These are phyloP conservation scores for Tupiocoris notatus DNA, from an alignment of 2,888 invertebrate genomes.

Conservation along the genomic window DNA sequence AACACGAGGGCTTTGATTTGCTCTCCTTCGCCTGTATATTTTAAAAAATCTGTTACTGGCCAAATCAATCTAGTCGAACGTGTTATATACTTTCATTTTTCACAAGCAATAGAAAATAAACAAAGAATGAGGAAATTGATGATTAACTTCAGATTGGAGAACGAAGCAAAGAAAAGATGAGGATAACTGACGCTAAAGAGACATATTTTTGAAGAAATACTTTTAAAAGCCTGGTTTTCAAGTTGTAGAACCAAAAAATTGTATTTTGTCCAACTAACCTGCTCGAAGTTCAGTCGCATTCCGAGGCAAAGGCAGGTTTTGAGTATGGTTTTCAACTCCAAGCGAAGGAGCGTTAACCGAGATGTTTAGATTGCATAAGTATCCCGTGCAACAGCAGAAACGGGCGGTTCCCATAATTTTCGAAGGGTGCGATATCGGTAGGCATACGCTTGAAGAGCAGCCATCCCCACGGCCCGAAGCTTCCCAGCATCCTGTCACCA, in stretches of 20 bases:
- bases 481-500: constrained; percentile 56
- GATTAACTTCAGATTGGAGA: no score
- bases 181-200: no score
- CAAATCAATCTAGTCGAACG: not conserved
- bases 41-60: no score
- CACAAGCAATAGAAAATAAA: no score
- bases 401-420: constrained; percentile 64
- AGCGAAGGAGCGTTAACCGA: constrained; percentile 25
- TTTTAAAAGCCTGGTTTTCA: no score
- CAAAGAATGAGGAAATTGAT: no score
- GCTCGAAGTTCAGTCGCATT: constrained; percentile 1
- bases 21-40: constrained; percentile 37
- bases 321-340: constrained; percentile 20
- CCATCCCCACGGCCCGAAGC: constrained; percentile 54
- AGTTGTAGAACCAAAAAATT: no score
- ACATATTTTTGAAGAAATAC: no score
- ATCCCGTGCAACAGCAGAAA: constrained; percentile 81
- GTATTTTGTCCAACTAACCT: no score
- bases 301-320: not conserved
- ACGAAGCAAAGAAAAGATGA: no score
- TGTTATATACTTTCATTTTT: no score
- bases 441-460: constrained; percentile 57
- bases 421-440: constrained; percentile 58
- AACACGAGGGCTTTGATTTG: constrained; percentile 22
- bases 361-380: constrained; percentile 74